These are phyloP conservation scores for Phataginus tricuspis DNA, from an alignment of 2,797 vertebrate species.

Conservation along the genomic window DNA sequence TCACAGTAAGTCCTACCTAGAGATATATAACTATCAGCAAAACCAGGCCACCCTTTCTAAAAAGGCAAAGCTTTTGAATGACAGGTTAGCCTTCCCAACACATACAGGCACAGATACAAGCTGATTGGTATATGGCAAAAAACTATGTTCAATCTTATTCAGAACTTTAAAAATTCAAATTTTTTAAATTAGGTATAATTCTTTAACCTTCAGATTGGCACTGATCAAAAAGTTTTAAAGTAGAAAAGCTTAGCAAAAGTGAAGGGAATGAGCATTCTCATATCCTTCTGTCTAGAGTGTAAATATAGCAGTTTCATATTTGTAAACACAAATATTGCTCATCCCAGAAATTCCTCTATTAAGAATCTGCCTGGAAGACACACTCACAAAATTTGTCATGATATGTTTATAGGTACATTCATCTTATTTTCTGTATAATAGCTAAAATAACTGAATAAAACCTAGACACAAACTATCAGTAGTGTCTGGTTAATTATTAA, in stretches of 20 bases:
- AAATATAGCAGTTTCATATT: not conserved
- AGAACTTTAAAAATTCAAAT: slow-evolving; percentile 13
- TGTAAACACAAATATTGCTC: slow-evolving; percentile 5
- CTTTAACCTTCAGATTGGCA: slow-evolving; percentile 18
- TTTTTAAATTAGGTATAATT: slow-evolving; percentile 26
- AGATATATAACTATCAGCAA: not conserved
- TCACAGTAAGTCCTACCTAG: not conserved
- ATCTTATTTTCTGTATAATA: not conserved
- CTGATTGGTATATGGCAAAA: not conserved
- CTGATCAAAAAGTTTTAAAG: slow-evolving; percentile 15
- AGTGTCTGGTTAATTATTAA: not conserved
- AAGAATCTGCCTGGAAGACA: not conserved
- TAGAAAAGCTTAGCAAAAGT: not conserved
- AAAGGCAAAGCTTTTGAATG: slow-evolving; percentile 14
- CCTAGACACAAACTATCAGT: not conserved
- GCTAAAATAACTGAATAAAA: slow-evolving; percentile 47
- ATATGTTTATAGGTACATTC: not conserved
- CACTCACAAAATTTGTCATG: not conserved
- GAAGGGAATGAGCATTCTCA: not conserved
- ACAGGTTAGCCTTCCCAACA: not conserved
- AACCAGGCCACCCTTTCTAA: not conserved
- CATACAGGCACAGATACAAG: not conserved
- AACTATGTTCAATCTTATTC: not conserved
- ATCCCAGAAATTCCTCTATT: not conserved
- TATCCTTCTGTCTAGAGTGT: not conserved